Evolutionary conservation across 2,888 invertebrate genomes (phyloP).

Genomic region (Lepeophtheirus nordmannii): DNA sequence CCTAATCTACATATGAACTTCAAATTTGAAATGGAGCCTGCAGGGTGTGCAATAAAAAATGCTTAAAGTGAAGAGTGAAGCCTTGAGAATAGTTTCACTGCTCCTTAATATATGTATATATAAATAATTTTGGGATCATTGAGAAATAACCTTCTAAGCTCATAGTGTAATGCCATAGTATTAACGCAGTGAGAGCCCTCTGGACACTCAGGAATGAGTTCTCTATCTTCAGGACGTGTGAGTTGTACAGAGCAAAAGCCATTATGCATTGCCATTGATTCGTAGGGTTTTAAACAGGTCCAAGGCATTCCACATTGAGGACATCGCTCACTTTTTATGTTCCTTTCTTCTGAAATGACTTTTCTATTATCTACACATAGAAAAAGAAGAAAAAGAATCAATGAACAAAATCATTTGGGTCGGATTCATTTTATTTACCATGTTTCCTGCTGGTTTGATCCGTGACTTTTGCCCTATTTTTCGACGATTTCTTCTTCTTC

Average conservation of each 20-base stretch:
- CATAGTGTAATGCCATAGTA: not conserved
- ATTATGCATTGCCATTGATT: not conserved
- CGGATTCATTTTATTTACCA: not conserved
- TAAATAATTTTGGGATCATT: too few species aligned
- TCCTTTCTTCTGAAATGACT: too few species aligned
- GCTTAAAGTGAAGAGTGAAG: too few species aligned
- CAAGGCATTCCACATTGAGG: conserved; percentile 2
- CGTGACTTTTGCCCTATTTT: too few species aligned
- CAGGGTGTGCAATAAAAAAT: too few species aligned
- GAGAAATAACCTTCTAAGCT: not conserved
- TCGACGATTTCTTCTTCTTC: too few species aligned
- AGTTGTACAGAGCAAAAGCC: not conserved
- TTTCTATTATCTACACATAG: too few species aligned
- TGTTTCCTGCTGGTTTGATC: not conserved
- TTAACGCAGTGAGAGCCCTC: not conserved
- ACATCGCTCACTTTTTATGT: not conserved
- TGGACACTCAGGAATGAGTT: not conserved
- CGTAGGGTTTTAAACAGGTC: not conserved
- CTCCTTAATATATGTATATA: too few species aligned
- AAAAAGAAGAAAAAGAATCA: too few species aligned
- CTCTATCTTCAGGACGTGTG: not conserved
- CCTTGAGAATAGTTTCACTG: too few species aligned
- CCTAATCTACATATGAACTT: too few species aligned
- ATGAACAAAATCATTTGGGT: not conserved
- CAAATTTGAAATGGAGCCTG: too few species aligned